These are phyloP conservation scores for Epizoanthus ramosus DNA, from an alignment of 92 coral and sea anemone genomes.

Conservation along the genomic window DNA sequence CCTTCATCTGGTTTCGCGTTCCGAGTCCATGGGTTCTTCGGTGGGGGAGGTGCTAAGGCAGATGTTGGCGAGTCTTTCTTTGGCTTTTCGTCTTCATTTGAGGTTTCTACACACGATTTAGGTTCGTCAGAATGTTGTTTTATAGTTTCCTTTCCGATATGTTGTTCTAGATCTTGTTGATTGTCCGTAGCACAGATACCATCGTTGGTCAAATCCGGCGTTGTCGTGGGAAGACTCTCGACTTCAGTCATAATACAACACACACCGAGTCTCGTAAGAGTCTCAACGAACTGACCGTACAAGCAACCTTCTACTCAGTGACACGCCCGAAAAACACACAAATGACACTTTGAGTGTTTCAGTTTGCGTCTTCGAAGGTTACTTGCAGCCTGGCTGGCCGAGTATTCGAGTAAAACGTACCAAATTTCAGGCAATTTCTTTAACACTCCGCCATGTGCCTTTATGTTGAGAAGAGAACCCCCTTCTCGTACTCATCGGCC, in stretches of 20 bases:
- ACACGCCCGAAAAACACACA: conserved; percentile 91
- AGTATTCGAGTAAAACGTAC: conserved; percentile 64
- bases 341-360: conserved; percentile 76
- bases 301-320: conserved; percentile 93
- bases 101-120: conserved; percentile 53
- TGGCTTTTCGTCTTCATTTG: conserved; percentile 59
- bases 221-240: conserved; percentile 81
- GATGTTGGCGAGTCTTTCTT: conserved; percentile 40
- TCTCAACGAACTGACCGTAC: conserved; percentile 76
- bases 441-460: conserved; percentile 96
- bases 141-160: conserved; percentile 44
- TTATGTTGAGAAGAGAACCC: conserved; percentile 68
- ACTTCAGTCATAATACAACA: conserved; percentile 96
- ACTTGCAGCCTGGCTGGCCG: conserved; percentile 75
- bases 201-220: conserved; percentile 77
- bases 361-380: conserved; percentile 96
- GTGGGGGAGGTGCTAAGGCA: conserved; percentile 87
- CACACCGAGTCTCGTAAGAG: conserved; percentile 72
- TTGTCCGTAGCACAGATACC: conserved; percentile 46
- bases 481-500: conserved; percentile 4
- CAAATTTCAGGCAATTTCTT: conserved; percentile 75
- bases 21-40: conserved; percentile 88
- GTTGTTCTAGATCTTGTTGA: conserved; percentile 38
- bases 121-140: conserved; percentile 49
- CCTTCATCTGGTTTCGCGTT: conserved; percentile 78